Conservation (phyloP, 2,113 vertebrate genomes). For the Lipophrys pholis region DNA sequence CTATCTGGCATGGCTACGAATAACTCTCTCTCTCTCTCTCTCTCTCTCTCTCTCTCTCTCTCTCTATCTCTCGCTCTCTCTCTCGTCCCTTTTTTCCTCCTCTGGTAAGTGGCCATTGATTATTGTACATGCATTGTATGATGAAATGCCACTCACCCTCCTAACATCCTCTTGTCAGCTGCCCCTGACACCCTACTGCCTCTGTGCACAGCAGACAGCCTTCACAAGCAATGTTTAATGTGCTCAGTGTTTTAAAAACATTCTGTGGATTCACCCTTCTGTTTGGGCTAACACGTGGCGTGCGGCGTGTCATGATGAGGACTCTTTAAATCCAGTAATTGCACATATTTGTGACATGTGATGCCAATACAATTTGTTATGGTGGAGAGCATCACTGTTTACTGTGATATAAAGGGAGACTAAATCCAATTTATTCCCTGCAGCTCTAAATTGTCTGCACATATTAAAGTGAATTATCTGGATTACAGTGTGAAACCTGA, state of each 20-base stretch:
- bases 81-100: slow-evolving; percentile 38
- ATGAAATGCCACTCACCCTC: slow-evolving; percentile 75
- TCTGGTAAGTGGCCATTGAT: slow-evolving; percentile 70
- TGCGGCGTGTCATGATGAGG: too few relatives aligned
- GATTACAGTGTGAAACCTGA: slow-evolving; percentile 51
- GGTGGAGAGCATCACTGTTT: slow-evolving; percentile 19
- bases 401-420: slow-evolving; percentile 19
- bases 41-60: slow-evolving; percentile 33
- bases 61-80: slow-evolving; percentile 53
- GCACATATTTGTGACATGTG: slow-evolving; percentile 22
- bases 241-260: slow-evolving; percentile 10
- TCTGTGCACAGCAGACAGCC: slow-evolving; percentile 32
- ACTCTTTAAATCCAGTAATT: neutral
- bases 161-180: slow-evolving; percentile 62
- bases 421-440: slow-evolving; percentile 44
- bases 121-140: slow-evolving; percentile 65
- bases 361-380: neutral
- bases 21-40: slow-evolving; percentile 38
- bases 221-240: slow-evolving; percentile 23
- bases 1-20: slow-evolving; percentile 64
- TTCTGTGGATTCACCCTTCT: slow-evolving; percentile 15
- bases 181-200: slow-evolving; percentile 57
- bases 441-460: slow-evolving; percentile 26
- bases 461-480: slow-evolving; percentile 61
- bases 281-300: neutral